These are phyloP conservation scores for Dipodomys spectabilis DNA, from an alignment of 2,113 vertebrate species.

Conservation along the genomic window DNA sequence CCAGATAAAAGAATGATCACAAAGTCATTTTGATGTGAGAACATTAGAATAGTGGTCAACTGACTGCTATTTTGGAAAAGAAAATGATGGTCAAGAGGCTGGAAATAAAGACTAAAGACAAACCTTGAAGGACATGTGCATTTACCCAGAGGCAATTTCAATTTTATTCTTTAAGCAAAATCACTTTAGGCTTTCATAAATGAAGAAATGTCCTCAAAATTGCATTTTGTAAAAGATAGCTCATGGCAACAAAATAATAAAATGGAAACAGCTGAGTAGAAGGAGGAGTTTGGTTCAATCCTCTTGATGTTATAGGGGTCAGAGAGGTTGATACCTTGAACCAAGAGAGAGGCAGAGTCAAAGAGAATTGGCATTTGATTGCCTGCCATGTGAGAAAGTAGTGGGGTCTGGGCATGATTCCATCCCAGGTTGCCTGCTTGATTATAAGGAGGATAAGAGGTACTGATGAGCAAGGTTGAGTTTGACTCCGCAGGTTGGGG, in stretches of 20 bases:
- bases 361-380: neutral
- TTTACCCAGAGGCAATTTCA: neutral
- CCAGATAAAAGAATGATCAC: neutral
- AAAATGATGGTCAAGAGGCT: neutral
- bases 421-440: neutral
- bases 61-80: neutral
- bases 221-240: neutral
- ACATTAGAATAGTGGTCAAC: slow-evolving; percentile 7
- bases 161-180: neutral
- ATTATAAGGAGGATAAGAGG: neutral
- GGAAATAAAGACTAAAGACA: neutral
- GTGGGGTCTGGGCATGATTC: neutral
- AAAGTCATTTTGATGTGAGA: neutral
- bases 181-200: neutral
- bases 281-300: neutral
- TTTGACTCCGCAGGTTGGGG: neutral
- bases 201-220: neutral
- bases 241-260: neutral
- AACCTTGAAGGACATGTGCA: neutral
- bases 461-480: neutral
- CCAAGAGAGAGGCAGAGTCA: neutral
- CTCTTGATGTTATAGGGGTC: neutral
- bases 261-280: neutral
- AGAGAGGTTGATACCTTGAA: neutral
- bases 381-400: neutral